These are phyloP conservation scores for Mustela nigripes DNA, from an alignment of 2,113 vertebrate genomes.

Conservation along the genomic window DNA sequence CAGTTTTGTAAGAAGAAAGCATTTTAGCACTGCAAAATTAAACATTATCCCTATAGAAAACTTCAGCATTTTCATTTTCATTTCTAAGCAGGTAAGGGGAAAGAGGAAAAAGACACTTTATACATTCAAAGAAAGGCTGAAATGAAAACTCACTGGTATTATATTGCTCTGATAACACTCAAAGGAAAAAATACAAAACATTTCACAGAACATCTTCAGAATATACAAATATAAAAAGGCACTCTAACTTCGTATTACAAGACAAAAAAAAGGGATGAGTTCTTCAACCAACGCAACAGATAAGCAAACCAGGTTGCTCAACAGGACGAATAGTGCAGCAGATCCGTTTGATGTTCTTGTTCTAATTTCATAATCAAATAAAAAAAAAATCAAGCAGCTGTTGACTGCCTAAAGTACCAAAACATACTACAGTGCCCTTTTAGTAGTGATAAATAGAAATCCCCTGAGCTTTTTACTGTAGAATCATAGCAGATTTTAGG, in stretches of 20 bases:
- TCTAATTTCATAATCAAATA: constrained; percentile 78
- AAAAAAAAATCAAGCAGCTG: constrained; percentile 81
- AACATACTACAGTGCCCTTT: constrained; percentile 88
- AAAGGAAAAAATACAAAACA: constrained; percentile 81
- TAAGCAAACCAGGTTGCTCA: constrained; percentile 84
- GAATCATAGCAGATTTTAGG: constrained; percentile 87
- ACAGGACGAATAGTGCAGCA: constrained; percentile 86
- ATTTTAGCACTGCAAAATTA: constrained; percentile 88
- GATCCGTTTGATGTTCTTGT: constrained; percentile 82
- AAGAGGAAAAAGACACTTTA: constrained; percentile 83
- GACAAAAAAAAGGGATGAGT: constrained; percentile 82
- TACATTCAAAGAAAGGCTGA: constrained; percentile 88
- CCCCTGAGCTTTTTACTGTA: constrained; percentile 90
- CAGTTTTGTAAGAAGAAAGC: constrained; percentile 88
- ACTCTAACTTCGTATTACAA: constrained; percentile 88
- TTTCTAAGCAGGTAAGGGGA: constrained; percentile 86
- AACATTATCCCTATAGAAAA: constrained; percentile 87
- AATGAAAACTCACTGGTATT: constrained; percentile 88
- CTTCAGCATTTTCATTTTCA: constrained; percentile 86
- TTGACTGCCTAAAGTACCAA: constrained; percentile 87
- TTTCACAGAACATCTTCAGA: constrained; percentile 88
- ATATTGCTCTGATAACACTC: constrained; percentile 91
- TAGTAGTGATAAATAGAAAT: constrained; percentile 89
- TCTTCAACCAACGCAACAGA: constrained; percentile 81
- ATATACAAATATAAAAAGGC: constrained; percentile 92